Conservation (phyloP, 2,888 invertebrate genomes). For the Serrognathus titanus region DNA sequence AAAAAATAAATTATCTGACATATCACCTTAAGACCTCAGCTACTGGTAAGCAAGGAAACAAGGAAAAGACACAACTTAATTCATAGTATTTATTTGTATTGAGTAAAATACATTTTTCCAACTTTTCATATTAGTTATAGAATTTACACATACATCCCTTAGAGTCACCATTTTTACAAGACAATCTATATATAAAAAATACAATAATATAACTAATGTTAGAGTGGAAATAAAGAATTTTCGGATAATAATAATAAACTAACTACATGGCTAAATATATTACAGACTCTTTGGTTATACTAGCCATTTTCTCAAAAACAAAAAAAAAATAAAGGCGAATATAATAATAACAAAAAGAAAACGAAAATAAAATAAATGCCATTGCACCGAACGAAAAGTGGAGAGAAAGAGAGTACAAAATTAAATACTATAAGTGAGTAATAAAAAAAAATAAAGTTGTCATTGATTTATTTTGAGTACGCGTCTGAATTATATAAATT, state of each 20-base stretch:
- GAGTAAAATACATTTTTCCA: constrained; percentile 49
- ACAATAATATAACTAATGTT: constrained; percentile 27
- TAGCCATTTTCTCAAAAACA: constrained; percentile 44
- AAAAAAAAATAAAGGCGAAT: constrained; percentile 31
- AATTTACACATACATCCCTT: constrained; percentile 47
- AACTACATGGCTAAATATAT: constrained; percentile 41
- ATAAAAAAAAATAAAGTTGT: constrained; percentile 21
- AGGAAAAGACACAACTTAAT: neutral
- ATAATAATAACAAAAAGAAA: constrained; percentile 29
- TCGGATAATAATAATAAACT: constrained; percentile 26
- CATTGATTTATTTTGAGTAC: constrained; percentile 8
- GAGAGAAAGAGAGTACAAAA: constrained; percentile 11
- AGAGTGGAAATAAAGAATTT: constrained; percentile 20
- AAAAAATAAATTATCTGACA: no score
- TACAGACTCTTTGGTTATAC: constrained; percentile 51
- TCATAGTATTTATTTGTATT: constrained; percentile 39
- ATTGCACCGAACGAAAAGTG: neutral
- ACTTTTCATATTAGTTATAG: constrained; percentile 41
- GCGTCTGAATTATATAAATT: constrained; percentile 8
- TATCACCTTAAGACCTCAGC: neutral
- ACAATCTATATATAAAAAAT: constrained; percentile 32
- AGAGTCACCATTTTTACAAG: constrained; percentile 41
- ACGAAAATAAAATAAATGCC: constrained; percentile 19
- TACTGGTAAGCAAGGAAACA: neutral
- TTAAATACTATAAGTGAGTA: constrained; percentile 21